Evolutionary conservation across 2,888 invertebrate species (phyloP), one percentile per base, ranked within the genome.

Genomic region (Bellardia pandia): DNA sequence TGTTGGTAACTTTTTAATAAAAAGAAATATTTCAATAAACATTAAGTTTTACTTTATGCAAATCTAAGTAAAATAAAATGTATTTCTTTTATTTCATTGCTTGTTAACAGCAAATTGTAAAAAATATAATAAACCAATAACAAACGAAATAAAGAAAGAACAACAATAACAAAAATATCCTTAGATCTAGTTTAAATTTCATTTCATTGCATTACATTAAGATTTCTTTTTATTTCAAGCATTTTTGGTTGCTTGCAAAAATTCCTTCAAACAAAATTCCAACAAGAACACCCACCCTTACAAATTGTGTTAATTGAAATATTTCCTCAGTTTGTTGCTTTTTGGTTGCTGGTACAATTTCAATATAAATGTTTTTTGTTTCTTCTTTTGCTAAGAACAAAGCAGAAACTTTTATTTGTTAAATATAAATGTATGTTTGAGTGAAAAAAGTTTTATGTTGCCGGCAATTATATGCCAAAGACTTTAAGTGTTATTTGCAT

Each of bases 401-500:
- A 30, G 13, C 8, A 58, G 11, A 58, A 23, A 30, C 58, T 30
- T 58, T 58, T 30, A 30, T 58, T 58, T 16, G 23, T 56, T 58
- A n/a, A n/a, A 13, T 51, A 14, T 58, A 58, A 37, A 37, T 56
- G 56, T 56, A 16, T 56, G 56, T 51, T 37, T 37, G 37, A 37
- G 5, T 11, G 45, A 45, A 53, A 53, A 53, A 53, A 53, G 37
- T 33, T 30, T 68, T 48, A 6, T 4, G 37, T 33, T 33, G n/a
- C 53, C 37, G n/a, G 30, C 48, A 68, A 68, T 68, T 48, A 48
- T 68, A 8, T 48, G 48, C 11, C 30, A n/a, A 23, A 69, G 51
- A 37, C 53, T 68, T 69, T 51, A 69, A 33, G n/a, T 69, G 37
- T 69, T 69, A 53, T 69, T 69, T 51, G n/a, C 37, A 51, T 48